Conservation (phyloP, 2,797 vertebrate species). For the Labroides dimidiatus region DNA sequence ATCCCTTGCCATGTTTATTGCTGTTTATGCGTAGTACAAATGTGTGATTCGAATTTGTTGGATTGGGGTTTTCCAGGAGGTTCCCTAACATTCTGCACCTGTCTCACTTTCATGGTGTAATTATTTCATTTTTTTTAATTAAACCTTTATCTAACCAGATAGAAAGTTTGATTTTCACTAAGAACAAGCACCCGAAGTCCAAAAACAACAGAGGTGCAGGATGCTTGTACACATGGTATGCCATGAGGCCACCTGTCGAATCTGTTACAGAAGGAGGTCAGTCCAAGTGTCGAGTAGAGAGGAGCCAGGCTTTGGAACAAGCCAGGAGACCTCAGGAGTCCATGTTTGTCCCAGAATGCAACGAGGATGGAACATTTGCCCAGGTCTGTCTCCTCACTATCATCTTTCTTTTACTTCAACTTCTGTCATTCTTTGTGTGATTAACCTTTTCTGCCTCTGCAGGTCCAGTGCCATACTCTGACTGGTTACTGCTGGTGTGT, state of each 20-base stretch:
- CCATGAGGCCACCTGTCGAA: constrained; percentile 36
- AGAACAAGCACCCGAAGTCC: background rate
- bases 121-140: too few relatives aligned
- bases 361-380: constrained; percentile 95
- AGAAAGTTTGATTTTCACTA: too few relatives aligned
- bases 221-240: constrained; percentile 10
- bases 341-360: constrained; percentile 96
- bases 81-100: too few relatives aligned
- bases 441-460: constrained; percentile 44
- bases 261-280: constrained; percentile 88
- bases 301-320: constrained; percentile 92
- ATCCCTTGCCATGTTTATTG: too few relatives aligned
- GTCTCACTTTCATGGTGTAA: too few relatives aligned
- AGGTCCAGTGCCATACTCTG: constrained; percentile 99
- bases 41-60: too few relatives aligned
- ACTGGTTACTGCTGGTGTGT: constrained; percentile 99
- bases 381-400: constrained; percentile 81
- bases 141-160: too few relatives aligned
- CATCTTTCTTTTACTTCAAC: background rate
- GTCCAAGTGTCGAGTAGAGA: constrained; percentile 94
- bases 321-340: constrained; percentile 94
- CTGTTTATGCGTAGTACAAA: too few relatives aligned
- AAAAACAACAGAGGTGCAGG: background rate
- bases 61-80: too few relatives aligned
- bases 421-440: background rate